phyloP scores from a whole-genome alignment of 2,888 invertebrate species.

The Eustalomyia histrio region DNA sequence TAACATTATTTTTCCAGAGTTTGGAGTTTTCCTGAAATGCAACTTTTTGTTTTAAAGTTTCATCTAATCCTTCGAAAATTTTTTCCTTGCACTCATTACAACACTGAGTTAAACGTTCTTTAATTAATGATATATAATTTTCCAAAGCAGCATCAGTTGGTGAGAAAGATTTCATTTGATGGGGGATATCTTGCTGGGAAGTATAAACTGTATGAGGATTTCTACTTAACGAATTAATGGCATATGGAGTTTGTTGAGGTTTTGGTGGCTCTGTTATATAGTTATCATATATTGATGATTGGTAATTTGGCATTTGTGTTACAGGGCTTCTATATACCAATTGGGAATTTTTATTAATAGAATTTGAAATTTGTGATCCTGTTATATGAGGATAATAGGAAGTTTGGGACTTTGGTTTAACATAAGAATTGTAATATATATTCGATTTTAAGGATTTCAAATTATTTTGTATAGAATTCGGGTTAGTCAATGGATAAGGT shows the following conservation, averaged over 20 bases:
- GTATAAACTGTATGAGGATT: too few species aligned
- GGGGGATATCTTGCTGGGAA: too few species aligned
- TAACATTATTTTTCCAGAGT: background rate
- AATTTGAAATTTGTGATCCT: constrained; percentile 5
- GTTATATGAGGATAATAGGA: background rate
- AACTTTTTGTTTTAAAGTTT: constrained; percentile 8
- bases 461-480: constrained; percentile 5
- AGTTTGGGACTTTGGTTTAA: constrained; percentile 3
- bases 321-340: background rate
- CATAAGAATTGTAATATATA: constrained; percentile 22
- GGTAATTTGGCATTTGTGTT: background rate
- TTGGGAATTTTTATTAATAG: constrained; percentile 12
- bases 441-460: background rate
- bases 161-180: background rate
- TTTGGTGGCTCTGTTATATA: constrained; percentile 8
- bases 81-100: constrained; percentile 67
- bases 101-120: constrained; percentile 65
- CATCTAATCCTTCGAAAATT: constrained; percentile 32
- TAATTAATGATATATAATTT: constrained; percentile 22
- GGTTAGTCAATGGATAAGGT: constrained; percentile 26
- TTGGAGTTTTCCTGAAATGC: constrained; percentile 5
- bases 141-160: constrained; percentile 10
- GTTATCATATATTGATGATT: background rate
- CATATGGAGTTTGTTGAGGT: background rate
- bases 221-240: too few species aligned